Conservation (phyloP, 1,140 invertebrate species). For the Lordiphosa mommai region DNA sequence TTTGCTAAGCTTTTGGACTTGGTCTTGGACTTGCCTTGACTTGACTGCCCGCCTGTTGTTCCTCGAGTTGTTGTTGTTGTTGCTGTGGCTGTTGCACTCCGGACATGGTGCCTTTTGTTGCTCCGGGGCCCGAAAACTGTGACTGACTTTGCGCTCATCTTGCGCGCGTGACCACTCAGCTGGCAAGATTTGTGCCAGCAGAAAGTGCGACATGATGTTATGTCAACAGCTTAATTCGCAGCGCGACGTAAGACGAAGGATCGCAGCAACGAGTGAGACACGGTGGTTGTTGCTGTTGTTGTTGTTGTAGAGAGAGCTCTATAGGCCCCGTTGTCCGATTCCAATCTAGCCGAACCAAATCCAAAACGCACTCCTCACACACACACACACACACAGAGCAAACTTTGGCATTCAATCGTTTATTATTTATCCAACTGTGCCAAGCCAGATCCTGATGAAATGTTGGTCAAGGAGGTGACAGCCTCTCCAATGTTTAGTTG, state of each 20-base stretch:
- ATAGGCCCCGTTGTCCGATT: slow-evolving; percentile 43
- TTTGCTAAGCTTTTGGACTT: slow-evolving; percentile 45
- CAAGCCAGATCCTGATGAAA: too few species aligned
- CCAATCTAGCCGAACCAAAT: slow-evolving; percentile 42
- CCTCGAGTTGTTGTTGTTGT: slow-evolving; percentile 23
- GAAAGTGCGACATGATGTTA: slow-evolving; percentile 77
- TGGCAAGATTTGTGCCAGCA: slow-evolving; percentile 73
- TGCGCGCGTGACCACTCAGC: slow-evolving; percentile 74
- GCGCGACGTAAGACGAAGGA: slow-evolving; percentile 40
- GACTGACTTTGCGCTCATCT: slow-evolving; percentile 55
- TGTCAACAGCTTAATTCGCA: slow-evolving; percentile 77
- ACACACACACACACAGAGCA: not conserved
- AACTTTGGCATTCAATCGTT: slow-evolving; percentile 42
- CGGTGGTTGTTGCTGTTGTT: slow-evolving; percentile 13
- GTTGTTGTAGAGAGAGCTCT: slow-evolving; percentile 18
- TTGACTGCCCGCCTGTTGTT: slow-evolving; percentile 7
- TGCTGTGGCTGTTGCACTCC: slow-evolving; percentile 14
- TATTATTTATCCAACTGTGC: slow-evolving; percentile 26
- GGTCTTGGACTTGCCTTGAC: slow-evolving; percentile 8
- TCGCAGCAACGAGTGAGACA: slow-evolving; percentile 1
- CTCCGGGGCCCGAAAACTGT: slow-evolving; percentile 28
- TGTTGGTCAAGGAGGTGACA: not conserved
- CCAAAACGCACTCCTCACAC: slow-evolving; percentile 36
- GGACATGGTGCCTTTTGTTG: slow-evolving; percentile 29
- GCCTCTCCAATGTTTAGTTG: not conserved